Evolutionary conservation across 1,140 invertebrate genomes (phyloP), one percentile per base, ranked within the genome.

Genomic region (Drosophila bipectinata): DNA sequence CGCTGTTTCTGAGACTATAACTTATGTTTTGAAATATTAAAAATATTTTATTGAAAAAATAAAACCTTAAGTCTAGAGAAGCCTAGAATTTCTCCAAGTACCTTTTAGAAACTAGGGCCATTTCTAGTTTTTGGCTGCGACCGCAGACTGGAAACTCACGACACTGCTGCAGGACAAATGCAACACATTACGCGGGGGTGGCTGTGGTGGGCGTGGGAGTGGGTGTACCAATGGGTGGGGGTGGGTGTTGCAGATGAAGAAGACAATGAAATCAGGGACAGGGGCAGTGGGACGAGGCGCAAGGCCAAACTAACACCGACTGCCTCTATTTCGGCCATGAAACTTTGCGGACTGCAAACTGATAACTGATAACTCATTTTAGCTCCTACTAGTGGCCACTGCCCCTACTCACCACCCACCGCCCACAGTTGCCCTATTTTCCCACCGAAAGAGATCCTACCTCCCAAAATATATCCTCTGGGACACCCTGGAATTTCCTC

Each of bases 141-240:
- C 63, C 73, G n/a, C 6, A 15, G 44, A 30, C 26, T 18, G 26
- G 44, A 21, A 30, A 60, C 77, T 80, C 73, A 77, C 78, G 78
- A 80, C 67, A 60, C 67, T 56, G 77, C 72, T 72, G 54, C 76
- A 60, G 72, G 73, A 72, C 55, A 59, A 78, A 37, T 78, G 60
- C 67, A 77, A 64, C 75, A 79, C 63, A 77, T 81, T 77, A 63
- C 49, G 79, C 63, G 41, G 18, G 39, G 52, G 24, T n/a, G 26
- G 14, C 4, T 8, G 10, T 37, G 24, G 9, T 28, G 28, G n/a
- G 26, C 5, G 41, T 37, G 32, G 45, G 12, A 2, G 21, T 5
- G 12, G 12, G n/a, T 15, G 32, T 15, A 7, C 41, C n/a, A 10
- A 14, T 32, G 34, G 58, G 44, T 32, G 55, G 56, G 8, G 7